Percentiles rank a stretch among this genome's conserved stretches.
Conservation (phyloP, 2,113 vertebrate genomes). For the Saguinus midas region DNA sequence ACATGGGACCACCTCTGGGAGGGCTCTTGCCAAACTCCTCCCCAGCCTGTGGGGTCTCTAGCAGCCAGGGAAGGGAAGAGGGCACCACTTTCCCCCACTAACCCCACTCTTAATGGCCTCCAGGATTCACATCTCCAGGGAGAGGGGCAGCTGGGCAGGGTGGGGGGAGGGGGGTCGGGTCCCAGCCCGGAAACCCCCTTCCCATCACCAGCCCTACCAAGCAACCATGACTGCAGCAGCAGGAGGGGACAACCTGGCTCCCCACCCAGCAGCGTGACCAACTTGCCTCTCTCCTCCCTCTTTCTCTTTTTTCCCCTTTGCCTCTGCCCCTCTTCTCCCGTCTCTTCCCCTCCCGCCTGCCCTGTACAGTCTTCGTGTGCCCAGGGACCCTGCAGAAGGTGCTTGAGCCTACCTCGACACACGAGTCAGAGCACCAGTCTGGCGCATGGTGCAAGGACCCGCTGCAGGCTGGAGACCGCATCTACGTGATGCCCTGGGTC, state of each 20-base stretch:
- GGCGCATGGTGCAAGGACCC: conserved; percentile 98
- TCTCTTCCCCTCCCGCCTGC: conserved; percentile 65
- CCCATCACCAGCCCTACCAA: conserved; percentile 76
- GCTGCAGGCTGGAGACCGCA: conserved; percentile 93
- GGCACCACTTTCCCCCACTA: conserved; percentile 47
- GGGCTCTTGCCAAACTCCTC: conserved; percentile 2
- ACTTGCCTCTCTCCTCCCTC: conserved; percentile 74
- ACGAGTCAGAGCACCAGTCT: conserved; percentile 93
- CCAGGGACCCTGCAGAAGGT: conserved; percentile 92
- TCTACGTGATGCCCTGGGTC: conserved; percentile 97
- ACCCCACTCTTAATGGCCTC: conserved; percentile 74
- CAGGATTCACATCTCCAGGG: conserved; percentile 70
- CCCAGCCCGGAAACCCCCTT: conserved; percentile 68
- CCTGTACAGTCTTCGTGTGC: conserved; percentile 93
- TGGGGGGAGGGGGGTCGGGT: conserved; percentile 21
- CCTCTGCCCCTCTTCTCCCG: conserved; percentile 69
- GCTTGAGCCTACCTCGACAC: conserved; percentile 89
- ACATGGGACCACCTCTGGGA: not conserved
- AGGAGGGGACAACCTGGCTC: conserved; percentile 66
- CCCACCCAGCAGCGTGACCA: conserved; percentile 73
- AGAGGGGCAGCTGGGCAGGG: conserved; percentile 76
- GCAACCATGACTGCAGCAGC: conserved; percentile 81
- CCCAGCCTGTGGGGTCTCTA: conserved; percentile 74
- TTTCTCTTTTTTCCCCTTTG: conserved; percentile 48
- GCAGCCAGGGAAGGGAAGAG: conserved; percentile 62